Conservation (phyloP, 1,140 invertebrate species). For the Sogatella furcifera region DNA sequence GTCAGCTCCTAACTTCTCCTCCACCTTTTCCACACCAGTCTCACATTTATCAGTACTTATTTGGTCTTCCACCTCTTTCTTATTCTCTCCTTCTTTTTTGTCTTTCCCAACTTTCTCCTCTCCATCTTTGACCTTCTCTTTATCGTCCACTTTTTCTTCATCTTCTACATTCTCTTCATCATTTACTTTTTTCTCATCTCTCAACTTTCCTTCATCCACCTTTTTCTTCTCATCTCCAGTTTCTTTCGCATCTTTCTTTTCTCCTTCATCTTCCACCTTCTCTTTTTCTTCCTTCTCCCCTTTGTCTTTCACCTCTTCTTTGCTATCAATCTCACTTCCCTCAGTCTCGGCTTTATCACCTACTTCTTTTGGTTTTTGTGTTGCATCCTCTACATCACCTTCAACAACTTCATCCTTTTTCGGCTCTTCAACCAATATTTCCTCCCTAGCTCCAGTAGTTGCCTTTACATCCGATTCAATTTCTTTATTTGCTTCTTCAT, state of each 20-base stretch:
- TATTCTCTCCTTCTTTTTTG: not conserved
- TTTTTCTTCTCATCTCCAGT: not conserved
- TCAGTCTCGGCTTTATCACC: not conserved
- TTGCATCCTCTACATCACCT: not conserved
- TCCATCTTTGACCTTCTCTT: not conserved
- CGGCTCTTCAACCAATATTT: not conserved
- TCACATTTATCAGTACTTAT: not conserved
- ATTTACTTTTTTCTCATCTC: not conserved
- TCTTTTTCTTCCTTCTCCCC: not conserved
- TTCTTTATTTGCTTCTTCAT: not conserved
- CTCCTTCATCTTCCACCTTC: not conserved
- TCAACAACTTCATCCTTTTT: not conserved
- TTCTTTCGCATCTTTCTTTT: not conserved
- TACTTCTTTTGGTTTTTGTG: not conserved
- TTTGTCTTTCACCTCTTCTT: not conserved
- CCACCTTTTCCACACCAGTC: not conserved
- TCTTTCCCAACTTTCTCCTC: not conserved
- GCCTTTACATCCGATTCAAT: not conserved
- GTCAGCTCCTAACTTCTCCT: not conserved
- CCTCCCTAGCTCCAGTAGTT: not conserved
- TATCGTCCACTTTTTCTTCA: not conserved
- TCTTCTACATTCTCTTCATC: not conserved
- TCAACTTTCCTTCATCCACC: not conserved
- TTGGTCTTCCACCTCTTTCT: not conserved
- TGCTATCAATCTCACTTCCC: not conserved